A percentile compares a stretch with the other conserved stretches of the same genome.
phyloP scores from a whole-genome alignment of 2,113 vertebrate species.

The Heterotilapia buettikoferi region DNA sequence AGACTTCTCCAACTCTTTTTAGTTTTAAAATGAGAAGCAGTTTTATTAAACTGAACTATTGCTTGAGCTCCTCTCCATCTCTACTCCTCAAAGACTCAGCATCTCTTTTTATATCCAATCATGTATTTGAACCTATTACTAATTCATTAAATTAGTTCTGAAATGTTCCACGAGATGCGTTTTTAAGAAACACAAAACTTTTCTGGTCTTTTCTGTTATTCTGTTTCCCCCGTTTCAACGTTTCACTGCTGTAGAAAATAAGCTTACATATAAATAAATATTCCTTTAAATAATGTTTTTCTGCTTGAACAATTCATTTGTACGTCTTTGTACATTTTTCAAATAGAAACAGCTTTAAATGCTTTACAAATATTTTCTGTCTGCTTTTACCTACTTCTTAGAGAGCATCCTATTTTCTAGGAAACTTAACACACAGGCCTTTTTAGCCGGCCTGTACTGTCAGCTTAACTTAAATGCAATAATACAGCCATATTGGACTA shows the following conservation, averaged over 20 bases:
- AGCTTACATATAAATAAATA: not conserved
- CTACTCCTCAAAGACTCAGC: not conserved
- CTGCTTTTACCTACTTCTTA: not conserved
- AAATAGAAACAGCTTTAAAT: not conserved
- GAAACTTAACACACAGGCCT: not conserved
- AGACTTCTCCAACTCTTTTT: not conserved
- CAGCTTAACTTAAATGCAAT: not conserved
- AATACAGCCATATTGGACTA: not conserved
- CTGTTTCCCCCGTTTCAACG: rapidly evolving
- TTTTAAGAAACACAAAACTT: not conserved
- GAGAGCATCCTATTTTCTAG: not conserved
- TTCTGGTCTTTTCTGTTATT: not conserved
- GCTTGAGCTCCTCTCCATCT: not conserved
- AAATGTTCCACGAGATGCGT: not conserved
- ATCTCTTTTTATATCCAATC: not conserved
- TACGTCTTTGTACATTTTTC: not conserved
- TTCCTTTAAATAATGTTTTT: not conserved
- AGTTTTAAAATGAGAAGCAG: not conserved
- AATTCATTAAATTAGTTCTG: not conserved
- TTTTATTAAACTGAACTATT: not conserved
- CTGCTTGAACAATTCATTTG: not conserved
- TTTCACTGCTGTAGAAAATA: not conserved
- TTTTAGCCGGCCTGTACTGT: not conserved
- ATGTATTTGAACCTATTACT: not conserved
- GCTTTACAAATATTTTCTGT: not conserved